Evolutionary conservation across 2,113 vertebrate genomes (phyloP), one percentile per base, ranked within the genome.

Genomic region (Myotis davidii): DNA sequence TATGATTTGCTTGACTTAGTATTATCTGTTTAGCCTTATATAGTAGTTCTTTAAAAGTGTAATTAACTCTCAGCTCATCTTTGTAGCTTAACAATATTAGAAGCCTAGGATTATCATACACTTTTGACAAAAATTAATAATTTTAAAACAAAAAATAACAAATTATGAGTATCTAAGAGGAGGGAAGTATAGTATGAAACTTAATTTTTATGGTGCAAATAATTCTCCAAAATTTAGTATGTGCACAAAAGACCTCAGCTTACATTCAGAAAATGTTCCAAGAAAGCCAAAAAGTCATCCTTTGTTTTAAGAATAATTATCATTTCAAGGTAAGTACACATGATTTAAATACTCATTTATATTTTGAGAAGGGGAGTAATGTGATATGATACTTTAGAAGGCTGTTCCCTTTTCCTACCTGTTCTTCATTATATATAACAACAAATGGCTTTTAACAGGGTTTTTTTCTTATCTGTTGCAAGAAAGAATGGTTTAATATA

Each of bases 221-320:
- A 82, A 70, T 92, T 77, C 34, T 85, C 27, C 59, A 52, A 89
- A 90, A 70, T 82, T 81, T 86, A 82, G 64, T 61, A 61, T 29
- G 48, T 85, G 20, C 39, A 59, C 29, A 6, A 61, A 90, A 89
- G 14, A 70, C 56, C 9, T 70, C 37, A 93, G 16, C 32, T 86
- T 83, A 56, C 27, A 52, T 94, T 94, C 65, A 94, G 77, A 91
- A 87, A 94, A 77, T 94, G n/a, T 92, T 76, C 39, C 34, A 32
- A 94, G 69, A 74, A 78, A 91, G 25, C 32, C 67, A 82, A 48
- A 88, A 90, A 20, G 9, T 83, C 69, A 78, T 72, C 16, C 59
- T 79, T 79, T 69, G 8, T 48, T 89, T 93, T 79, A 94, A 76
- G 27, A 76, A 76, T 74, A 2, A 65, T 86, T 82, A 69, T 81